Conservation (phyloP, 1,140 invertebrate genomes). For the Panagrolaimus sp. region DNA sequence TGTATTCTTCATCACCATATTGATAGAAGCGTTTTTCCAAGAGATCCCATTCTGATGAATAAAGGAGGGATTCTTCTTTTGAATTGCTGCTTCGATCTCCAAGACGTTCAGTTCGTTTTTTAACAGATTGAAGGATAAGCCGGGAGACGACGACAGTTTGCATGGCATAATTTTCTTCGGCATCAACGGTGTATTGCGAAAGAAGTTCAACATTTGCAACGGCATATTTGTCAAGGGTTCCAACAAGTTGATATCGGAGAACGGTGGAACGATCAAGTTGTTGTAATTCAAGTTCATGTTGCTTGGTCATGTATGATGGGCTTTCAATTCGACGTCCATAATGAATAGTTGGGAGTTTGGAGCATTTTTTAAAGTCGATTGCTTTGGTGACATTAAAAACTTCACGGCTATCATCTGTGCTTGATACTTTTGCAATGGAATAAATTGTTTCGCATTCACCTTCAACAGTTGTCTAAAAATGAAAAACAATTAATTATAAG, state of each 20-base stretch:
- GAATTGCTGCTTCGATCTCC: neutral
- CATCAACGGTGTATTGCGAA: slow-evolving; percentile 29
- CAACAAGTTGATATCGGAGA: slow-evolving; percentile 26
- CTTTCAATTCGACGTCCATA: slow-evolving; percentile 20
- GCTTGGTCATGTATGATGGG: neutral
- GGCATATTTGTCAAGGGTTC: slow-evolving; percentile 34
- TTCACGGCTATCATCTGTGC: neutral
- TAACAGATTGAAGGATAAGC: neutral
- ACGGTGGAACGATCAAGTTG: slow-evolving; percentile 33
- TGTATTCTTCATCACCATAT: slow-evolving; percentile 37
- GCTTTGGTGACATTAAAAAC: slow-evolving; percentile 24
- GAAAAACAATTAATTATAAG: too few species aligned
- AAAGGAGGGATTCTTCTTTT: slow-evolving; percentile 42
- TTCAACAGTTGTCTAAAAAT: slow-evolving; percentile 19
- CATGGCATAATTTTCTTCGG: slow-evolving; percentile 19
- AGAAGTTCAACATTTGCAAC: slow-evolving; percentile 26
- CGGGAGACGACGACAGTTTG: slow-evolving; percentile 18
- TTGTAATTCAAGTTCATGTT: neutral
- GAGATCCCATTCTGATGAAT: slow-evolving; percentile 37
- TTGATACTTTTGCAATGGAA: slow-evolving; percentile 29
- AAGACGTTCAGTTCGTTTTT: slow-evolving; percentile 17
- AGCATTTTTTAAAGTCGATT: slow-evolving; percentile 51
- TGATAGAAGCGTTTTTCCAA: slow-evolving; percentile 44
- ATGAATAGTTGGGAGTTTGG: slow-evolving; percentile 37
- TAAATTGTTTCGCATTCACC: slow-evolving; percentile 36